Percentiles rank a stretch among this genome's conserved stretches.
Conservation (phyloP, 1,140 invertebrate species). For the Amphibalanus amphitrite region DNA sequence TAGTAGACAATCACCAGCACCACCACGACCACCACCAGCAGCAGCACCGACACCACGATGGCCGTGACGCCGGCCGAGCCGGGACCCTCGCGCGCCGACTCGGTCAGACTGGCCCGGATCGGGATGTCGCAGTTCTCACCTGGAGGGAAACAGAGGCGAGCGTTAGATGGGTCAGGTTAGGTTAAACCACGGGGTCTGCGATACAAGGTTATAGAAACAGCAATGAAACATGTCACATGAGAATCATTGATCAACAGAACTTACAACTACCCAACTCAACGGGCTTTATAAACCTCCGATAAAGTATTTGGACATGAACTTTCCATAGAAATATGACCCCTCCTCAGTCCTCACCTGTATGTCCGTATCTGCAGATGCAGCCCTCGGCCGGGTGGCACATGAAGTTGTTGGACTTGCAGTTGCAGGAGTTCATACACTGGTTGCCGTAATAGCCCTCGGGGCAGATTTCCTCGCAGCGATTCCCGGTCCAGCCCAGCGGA, state of each 20-base stretch:
- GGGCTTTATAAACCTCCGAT: too few relatives aligned
- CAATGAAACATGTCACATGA: too few relatives aligned
- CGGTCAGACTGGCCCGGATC: neutral
- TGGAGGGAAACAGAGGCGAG: neutral
- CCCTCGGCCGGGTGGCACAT: constrained; percentile 61
- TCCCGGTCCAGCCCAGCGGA: constrained; percentile 22
- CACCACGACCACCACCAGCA: constrained; percentile 33
- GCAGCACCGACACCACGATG: neutral
- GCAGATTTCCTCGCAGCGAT: constrained; percentile 36
- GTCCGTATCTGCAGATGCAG: constrained; percentile 61
- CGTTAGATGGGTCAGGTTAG: neutral
- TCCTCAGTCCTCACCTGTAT: constrained; percentile 44
- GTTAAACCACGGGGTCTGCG: too few relatives aligned
- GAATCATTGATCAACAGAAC: too few relatives aligned
- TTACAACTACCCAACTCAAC: too few relatives aligned
- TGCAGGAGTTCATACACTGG: constrained; percentile 54
- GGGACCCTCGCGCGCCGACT: neutral
- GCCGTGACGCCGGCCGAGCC: neutral
- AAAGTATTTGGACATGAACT: too few relatives aligned
- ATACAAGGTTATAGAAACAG: too few relatives aligned
- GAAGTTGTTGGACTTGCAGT: constrained; percentile 56
- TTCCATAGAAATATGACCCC: too few relatives aligned
- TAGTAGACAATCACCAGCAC: constrained; percentile 40
- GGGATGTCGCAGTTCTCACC: neutral
- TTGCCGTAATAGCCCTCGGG: constrained; percentile 77